Evolutionary conservation across 2,888 invertebrate species (phyloP), one percentile per base, ranked within the genome.

Genomic region (Caenorhabditis uteleia): DNA sequence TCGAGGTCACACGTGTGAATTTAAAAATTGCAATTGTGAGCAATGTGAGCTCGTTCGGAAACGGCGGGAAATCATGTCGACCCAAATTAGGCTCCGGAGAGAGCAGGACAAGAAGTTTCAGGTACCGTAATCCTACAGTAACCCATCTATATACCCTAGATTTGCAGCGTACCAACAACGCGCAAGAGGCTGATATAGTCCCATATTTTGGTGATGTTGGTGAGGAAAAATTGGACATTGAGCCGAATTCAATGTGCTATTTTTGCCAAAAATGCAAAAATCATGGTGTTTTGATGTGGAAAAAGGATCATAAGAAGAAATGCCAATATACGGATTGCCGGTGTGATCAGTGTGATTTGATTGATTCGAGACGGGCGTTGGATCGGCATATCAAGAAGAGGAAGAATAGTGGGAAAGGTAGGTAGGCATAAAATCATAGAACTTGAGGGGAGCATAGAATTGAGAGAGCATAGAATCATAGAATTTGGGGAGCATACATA

Each of bases 201-300:
- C 77, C 78, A 8, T 65, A 58, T 49, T 50, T 44, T 12, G 60
- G 57, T 8, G 49, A 64, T 16, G n/a, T 45, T 6, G 49, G 40
- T 38, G 57, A 65, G 27, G 31, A 39, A 26, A 59, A 62, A 40
- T n/a, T 38, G 12, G 39, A 47, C 10, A 25, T 55, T 26, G 59
- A 51, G 3, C 40, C 38, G 25, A 38, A 49, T 16, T 62, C 66
- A 57, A 70, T 68, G 64, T 80, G 80, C 66, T 80, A 80, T 61
- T 78, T 80, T 53, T 80, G 80, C 49, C 80, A 80, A 48, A 80
- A 80, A 59, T 80, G 80, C 70, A 80, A 80, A 55, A 80, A 80
- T 49, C 80, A 80, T 49, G 77, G 75, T 18, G 59, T 77, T 12
- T 60, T 80, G 12, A 75, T 74, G 58, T 80, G 79, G 78, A 80